phyloP scores from a whole-genome alignment of 2,797 vertebrate genomes.

The Crenichthys baileyi region DNA sequence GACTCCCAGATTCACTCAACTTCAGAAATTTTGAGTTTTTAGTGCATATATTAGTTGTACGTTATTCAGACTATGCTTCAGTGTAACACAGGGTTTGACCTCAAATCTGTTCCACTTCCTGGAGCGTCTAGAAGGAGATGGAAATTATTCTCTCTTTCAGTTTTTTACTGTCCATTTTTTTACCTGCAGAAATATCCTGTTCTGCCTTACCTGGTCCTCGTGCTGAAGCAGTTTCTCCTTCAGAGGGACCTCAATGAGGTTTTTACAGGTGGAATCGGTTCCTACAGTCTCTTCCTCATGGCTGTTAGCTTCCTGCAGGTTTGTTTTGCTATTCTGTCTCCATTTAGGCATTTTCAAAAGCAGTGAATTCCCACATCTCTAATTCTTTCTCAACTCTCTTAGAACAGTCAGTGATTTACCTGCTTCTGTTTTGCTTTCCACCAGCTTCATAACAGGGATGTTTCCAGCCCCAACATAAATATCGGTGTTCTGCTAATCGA shows the following conservation, averaged over 20 bases:
- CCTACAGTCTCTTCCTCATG: constrained; percentile 99
- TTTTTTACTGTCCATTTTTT: constrained; percentile 7
- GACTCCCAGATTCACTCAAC: background rate
- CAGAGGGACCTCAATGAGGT: constrained; percentile 99
- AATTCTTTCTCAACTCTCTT: background rate
- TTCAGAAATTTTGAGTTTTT: too few relatives aligned
- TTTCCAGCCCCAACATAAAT: constrained; percentile 91
- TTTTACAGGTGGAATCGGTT: constrained; percentile 97
- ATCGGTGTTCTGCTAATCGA: constrained; percentile 98
- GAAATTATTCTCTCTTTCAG: background rate
- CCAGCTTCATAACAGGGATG: constrained; percentile 94
- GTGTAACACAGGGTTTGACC: too few relatives aligned
- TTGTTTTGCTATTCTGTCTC: constrained; percentile 36
- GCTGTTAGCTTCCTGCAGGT: constrained; percentile 99
- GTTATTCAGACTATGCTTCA: too few relatives aligned
- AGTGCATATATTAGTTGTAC: too few relatives aligned
- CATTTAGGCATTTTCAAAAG: background rate
- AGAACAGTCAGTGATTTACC: background rate
- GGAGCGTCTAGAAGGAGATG: background rate
- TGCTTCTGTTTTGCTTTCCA: background rate
- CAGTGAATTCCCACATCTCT: too few relatives aligned
- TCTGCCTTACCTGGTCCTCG: constrained; percentile 96
- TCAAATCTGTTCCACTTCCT: background rate
- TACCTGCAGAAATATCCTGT: constrained; percentile 91
- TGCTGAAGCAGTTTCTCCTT: constrained; percentile 97